These are phyloP conservation scores for Aplysia californica DNA, from an alignment of 1,140 invertebrate genomes.

Conservation along the genomic window DNA sequence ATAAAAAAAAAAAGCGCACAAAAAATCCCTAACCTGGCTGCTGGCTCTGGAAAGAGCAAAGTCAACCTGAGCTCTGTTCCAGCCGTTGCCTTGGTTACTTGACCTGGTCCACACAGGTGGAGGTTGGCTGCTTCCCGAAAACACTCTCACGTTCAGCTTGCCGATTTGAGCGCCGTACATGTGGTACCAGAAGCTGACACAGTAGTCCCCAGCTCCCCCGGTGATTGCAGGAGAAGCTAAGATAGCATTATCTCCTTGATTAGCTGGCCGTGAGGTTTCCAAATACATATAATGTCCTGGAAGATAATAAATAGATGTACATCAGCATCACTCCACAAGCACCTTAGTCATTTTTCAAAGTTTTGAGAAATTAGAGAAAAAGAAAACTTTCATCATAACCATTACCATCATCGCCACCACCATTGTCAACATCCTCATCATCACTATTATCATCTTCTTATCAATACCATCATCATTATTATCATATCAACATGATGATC, in stretches of 20 bases:
- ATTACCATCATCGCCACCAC: not conserved
- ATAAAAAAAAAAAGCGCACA: too few species aligned
- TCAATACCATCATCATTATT: not conserved
- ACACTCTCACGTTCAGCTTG: constrained; percentile 51
- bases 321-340: too few species aligned
- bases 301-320: not conserved
- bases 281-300: constrained; percentile 58
- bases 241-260: constrained; percentile 51
- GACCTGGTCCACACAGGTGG: constrained; percentile 2
- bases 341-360: not conserved
- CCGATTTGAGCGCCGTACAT: constrained; percentile 75
- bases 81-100: constrained; percentile 50
- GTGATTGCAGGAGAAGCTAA: constrained; percentile 29
- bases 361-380: not conserved
- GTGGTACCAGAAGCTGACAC: constrained; percentile 76
- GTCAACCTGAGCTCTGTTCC: constrained; percentile 47
- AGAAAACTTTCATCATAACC: not conserved
- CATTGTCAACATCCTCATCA: not conserved
- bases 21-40: too few species aligned
- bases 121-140: constrained; percentile 29
- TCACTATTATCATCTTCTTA: not conserved
- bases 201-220: constrained; percentile 31
- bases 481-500: not conserved
- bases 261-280: constrained; percentile 46
- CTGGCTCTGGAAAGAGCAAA: too few species aligned